These are phyloP conservation scores for Apogon hyalosoma DNA, from an alignment of 2,797 vertebrate species.

Conservation along the genomic window DNA sequence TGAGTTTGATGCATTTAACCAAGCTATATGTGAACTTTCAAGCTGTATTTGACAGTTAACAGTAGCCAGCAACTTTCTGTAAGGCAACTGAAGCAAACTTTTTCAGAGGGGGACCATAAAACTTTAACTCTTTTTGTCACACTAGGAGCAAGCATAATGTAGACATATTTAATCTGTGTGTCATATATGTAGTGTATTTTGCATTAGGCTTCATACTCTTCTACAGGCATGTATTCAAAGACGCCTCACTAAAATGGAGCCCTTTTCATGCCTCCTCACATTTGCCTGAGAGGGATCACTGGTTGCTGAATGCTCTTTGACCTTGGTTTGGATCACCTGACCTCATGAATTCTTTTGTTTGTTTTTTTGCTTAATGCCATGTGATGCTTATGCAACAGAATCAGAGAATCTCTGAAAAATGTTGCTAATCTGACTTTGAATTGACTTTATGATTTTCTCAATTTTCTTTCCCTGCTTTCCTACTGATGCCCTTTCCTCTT, in stretches of 20 bases:
- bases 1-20: too few species aligned
- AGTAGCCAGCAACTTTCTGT: neutral
- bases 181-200: conserved; percentile 17
- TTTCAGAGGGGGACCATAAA: conserved; percentile 1
- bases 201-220: conserved; percentile 43
- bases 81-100: conserved; percentile 11
- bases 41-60: conserved; percentile 7
- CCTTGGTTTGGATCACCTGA: conserved; percentile 83
- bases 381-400: conserved; percentile 62
- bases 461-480: neutral
- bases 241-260: conserved; percentile 82
- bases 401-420: conserved; percentile 31
- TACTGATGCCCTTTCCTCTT: conserved; percentile 21
- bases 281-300: conserved; percentile 86
- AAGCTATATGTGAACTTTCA: neutral
- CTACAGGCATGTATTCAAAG: conserved; percentile 82
- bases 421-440: conserved; percentile 17
- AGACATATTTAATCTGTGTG: conserved; percentile 18
- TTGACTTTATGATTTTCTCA: conserved; percentile 34
- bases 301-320: conserved; percentile 86
- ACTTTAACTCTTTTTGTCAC: conserved; percentile 40
- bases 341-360: conserved; percentile 51
- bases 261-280: conserved; percentile 78
- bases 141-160: conserved; percentile 39
- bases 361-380: conserved; percentile 69